Evolutionary conservation across 2,888 invertebrate genomes (phyloP).

Genomic region (Aspidiotus rigidus): DNA sequence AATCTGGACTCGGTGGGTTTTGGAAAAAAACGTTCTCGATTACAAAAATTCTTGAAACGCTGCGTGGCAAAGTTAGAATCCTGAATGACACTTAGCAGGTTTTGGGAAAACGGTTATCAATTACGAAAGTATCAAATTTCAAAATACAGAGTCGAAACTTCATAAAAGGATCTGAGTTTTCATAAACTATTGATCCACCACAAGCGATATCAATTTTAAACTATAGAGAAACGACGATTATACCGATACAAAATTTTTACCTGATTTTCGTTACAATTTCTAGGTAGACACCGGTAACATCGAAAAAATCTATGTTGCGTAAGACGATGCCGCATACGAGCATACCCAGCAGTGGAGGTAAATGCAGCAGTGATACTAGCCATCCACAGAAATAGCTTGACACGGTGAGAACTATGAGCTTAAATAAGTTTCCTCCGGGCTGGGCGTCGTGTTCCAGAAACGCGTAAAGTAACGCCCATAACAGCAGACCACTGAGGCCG

Average conservation of each 20-base stretch:
- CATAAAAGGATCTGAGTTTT: too few species aligned
- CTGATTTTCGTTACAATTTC: conserved; percentile 3
- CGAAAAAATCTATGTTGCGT: conserved; percentile 47
- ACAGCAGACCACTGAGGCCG: conserved; percentile 18
- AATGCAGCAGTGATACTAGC: conserved; percentile 35
- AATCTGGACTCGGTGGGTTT: too few species aligned
- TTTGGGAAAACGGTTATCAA: too few species aligned
- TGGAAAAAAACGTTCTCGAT: too few species aligned
- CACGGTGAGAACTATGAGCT: conserved; percentile 37
- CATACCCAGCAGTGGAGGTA: conserved; percentile 57
- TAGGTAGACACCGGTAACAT: conserved; percentile 39
- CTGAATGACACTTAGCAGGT: too few species aligned
- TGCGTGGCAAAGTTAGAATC: too few species aligned
- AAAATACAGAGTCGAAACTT: too few species aligned
- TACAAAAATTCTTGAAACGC: too few species aligned
- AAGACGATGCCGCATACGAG: conserved; percentile 51
- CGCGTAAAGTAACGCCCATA: conserved; percentile 38
- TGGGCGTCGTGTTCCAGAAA: conserved; percentile 37
- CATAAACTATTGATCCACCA: too few species aligned
- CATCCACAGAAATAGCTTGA: conserved; percentile 38
- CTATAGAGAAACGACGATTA: too few species aligned
- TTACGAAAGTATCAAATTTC: too few species aligned
- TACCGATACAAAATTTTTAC: neutral
- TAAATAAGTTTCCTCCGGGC: conserved; percentile 38
- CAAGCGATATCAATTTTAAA: too few species aligned